Evolutionary conservation across 2,797 vertebrate genomes (phyloP).

Genomic region (Phalanger gymnotis): DNA sequence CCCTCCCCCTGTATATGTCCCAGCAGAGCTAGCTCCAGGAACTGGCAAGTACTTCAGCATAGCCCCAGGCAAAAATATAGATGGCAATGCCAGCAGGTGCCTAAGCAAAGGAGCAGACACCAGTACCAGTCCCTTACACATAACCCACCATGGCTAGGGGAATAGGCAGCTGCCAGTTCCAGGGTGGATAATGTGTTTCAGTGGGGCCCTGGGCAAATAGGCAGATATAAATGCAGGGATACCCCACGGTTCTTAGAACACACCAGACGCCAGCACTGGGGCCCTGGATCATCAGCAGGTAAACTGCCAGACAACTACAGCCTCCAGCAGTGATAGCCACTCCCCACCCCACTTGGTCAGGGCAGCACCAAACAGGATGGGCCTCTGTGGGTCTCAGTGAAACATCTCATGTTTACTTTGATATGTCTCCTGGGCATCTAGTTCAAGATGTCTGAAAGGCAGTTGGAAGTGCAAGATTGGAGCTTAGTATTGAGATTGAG

Average conservation of each 20-base stretch:
- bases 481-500: not conserved
- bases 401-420: not conserved
- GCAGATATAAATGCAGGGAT: not conserved
- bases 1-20: too few species aligned
- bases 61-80: too few species aligned
- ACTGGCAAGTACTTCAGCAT: too few species aligned
- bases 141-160: too few species aligned
- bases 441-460: not conserved
- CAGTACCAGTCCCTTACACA: too few species aligned
- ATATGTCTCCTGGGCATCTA: not conserved
- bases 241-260: not conserved
- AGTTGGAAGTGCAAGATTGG: not conserved
- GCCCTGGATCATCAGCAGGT: not conserved
- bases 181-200: not conserved
- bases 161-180: not conserved
- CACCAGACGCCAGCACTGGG: not conserved
- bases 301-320: not conserved
- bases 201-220: too few species aligned
- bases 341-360: not conserved
- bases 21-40: too few species aligned
- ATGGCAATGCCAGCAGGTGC: too few species aligned
- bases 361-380: not conserved
- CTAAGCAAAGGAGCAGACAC: too few species aligned
- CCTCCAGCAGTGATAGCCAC: not conserved
- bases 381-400: too few species aligned